phyloP scores from a whole-genome alignment of 2,888 invertebrate species.

The Pelosia muscerda region DNA sequence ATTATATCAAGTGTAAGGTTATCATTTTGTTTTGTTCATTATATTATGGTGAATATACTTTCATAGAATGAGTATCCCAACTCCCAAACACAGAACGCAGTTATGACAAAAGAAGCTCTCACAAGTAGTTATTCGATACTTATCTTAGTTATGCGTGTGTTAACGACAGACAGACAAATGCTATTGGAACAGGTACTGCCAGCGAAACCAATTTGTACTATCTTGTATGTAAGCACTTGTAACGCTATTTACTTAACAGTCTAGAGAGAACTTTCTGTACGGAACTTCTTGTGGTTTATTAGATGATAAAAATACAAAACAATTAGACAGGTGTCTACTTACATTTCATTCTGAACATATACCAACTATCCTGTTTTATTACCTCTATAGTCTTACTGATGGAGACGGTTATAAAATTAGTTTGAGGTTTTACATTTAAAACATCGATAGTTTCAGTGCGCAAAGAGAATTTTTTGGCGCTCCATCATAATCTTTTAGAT shows the following conservation, averaged over 20 bases:
- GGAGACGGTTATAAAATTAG: too few species aligned
- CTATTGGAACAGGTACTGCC: neutral
- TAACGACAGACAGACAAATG: slow-evolving; percentile 3
- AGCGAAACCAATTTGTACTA: neutral
- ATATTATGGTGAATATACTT: neutral
- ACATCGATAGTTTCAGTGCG: too few species aligned
- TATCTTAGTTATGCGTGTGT: neutral
- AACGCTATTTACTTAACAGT: neutral
- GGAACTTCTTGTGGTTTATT: neutral
- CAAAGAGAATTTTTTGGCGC: too few species aligned
- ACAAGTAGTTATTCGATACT: neutral
- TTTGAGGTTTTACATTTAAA: too few species aligned
- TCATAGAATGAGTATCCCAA: neutral
- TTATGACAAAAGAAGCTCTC: neutral
- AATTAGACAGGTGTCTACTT: neutral
- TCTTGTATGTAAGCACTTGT: neutral
- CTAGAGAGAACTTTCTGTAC: neutral
- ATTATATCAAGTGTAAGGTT: neutral
- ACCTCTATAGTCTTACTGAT: neutral
- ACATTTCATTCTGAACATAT: neutral
- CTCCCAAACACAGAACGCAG: neutral
- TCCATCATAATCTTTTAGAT: too few species aligned
- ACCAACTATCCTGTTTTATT: neutral
- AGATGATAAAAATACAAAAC: neutral
- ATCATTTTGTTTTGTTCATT: neutral